Conservation (phyloP, 2,797 vertebrate genomes). For the Pygocentrus nattereri region DNA sequence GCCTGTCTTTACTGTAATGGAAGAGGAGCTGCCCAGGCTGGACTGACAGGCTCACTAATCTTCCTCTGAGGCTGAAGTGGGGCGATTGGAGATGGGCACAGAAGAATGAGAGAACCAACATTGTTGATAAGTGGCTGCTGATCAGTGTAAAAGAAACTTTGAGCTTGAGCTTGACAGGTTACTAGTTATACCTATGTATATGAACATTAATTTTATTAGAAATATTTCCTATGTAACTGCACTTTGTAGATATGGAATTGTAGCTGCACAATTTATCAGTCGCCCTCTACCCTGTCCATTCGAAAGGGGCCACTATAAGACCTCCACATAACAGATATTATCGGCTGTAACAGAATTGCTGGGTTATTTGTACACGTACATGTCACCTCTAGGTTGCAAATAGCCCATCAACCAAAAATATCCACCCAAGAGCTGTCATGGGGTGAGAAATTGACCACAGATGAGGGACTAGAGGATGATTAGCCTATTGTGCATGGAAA, state of each 20-base stretch:
- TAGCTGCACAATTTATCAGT: not conserved
- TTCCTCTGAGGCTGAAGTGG: constrained; percentile 22
- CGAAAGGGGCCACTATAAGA: not conserved
- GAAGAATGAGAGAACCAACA: not conserved
- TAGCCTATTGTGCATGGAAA: too few relatives aligned
- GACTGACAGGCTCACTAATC: constrained; percentile 40
- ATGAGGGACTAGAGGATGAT: too few relatives aligned
- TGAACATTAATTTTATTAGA: not conserved
- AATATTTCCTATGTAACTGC: not conserved
- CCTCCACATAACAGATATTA: not conserved
- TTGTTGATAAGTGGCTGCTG: constrained; percentile 1
- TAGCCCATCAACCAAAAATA: too few relatives aligned
- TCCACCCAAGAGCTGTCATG: too few relatives aligned
- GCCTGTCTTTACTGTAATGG: constrained; percentile 42
- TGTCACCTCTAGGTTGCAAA: too few relatives aligned
- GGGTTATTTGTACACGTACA: too few relatives aligned
- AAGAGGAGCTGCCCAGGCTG: constrained; percentile 17
- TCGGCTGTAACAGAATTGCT: not conserved
- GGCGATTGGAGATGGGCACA: not conserved
- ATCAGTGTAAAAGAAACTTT: not conserved
- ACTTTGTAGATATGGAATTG: not conserved
- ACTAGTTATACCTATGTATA: not conserved
- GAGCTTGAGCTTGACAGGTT: not conserved
- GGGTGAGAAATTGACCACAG: too few relatives aligned
- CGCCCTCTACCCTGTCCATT: too few relatives aligned